Evolutionary conservation across 2,113 vertebrate species (phyloP).

Genomic region (Lipotes vexillifer): DNA sequence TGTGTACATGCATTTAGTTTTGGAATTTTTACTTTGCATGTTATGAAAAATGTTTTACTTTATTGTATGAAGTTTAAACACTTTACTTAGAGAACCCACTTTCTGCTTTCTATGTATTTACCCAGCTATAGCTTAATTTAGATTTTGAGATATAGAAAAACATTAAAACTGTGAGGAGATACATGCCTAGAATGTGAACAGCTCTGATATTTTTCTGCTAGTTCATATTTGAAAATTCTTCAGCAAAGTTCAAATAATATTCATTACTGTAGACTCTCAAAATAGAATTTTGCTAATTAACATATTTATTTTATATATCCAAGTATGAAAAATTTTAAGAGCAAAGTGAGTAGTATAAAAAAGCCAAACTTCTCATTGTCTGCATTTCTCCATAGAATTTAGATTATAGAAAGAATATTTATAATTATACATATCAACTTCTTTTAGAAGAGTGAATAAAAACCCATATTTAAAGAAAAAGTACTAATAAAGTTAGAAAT

Average conservation of each 20-base stretch:
- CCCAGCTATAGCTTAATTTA: not conserved
- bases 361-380: not conserved
- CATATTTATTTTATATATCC: not conserved
- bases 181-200: not conserved
- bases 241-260: not conserved
- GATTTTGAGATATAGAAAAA: not conserved
- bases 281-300: not conserved
- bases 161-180: not conserved
- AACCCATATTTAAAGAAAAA: not conserved
- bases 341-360: not conserved
- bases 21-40: not conserved
- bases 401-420: not conserved
- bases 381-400: not conserved
- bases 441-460: not conserved
- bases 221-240: not conserved
- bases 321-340: not conserved
- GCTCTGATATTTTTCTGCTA: not conserved
- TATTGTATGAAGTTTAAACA: not conserved
- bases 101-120: not conserved
- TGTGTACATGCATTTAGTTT: not conserved
- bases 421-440: not conserved
- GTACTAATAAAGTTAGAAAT: not conserved
- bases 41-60: not conserved
- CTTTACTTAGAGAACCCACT: not conserved
- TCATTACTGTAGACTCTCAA: not conserved